These are phyloP conservation scores for Semaprochilodus insignis DNA, from an alignment of 2,797 vertebrate genomes.

Conservation along the genomic window DNA sequence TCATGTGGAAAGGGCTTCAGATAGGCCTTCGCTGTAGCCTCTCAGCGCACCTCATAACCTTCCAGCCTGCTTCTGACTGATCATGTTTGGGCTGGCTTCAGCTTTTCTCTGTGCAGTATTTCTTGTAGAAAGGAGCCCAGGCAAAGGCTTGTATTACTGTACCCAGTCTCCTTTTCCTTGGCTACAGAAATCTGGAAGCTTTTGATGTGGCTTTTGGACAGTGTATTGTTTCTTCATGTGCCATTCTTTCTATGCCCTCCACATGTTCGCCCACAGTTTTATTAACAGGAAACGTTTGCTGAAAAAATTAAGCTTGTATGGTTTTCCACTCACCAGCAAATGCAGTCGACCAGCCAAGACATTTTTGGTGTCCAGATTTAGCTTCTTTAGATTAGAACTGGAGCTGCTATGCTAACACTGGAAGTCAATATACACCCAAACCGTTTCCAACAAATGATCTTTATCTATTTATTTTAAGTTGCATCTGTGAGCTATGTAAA, in stretches of 20 bases:
- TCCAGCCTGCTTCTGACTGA: constrained; percentile 20
- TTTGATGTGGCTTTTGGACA: not conserved
- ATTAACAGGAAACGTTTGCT: not conserved
- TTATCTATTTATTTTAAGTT: no score
- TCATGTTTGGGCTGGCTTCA: constrained; percentile 12
- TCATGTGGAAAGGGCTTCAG: constrained; percentile 75
- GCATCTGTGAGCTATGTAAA: no score
- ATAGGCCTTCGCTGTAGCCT: constrained; percentile 69
- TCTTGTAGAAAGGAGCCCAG: not conserved
- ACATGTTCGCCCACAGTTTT: not conserved
- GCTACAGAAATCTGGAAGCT: not conserved
- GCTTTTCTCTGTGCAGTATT: constrained; percentile 22
- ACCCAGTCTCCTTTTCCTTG: not conserved
- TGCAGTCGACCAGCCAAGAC: no score
- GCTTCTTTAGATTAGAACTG: no score
- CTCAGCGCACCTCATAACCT: constrained; percentile 19
- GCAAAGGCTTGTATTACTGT: not conserved
- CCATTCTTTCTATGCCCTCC: not conserved
- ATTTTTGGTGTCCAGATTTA: no score
- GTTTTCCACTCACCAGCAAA: no score
- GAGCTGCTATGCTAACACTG: no score
- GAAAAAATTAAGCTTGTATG: no score
- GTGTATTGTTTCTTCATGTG: not conserved
- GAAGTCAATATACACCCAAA: no score
- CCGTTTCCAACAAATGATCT: no score